Conservation (phyloP, 64 coral and sea anemone species). For the Stichodactyla mertensii region DNA sequence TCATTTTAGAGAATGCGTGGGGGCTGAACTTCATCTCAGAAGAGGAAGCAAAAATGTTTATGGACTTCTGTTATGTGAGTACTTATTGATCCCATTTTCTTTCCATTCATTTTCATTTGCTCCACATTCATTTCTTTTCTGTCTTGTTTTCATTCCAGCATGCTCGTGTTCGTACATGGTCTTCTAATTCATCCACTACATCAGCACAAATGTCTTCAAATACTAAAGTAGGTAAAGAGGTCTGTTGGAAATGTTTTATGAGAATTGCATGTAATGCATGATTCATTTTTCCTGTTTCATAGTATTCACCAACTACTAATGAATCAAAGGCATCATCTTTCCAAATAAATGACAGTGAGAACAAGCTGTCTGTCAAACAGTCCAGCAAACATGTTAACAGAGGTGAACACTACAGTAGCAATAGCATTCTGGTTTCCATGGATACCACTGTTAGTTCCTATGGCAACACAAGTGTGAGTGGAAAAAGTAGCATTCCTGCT, state of each 20-base stretch:
- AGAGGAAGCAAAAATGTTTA: constrained; percentile 83
- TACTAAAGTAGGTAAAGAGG: background rate
- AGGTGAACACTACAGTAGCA: constrained; percentile 59
- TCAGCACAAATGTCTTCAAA: background rate
- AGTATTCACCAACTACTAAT: background rate
- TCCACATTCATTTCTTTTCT: background rate
- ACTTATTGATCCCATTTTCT: background rate
- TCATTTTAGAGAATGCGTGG: constrained; percentile 82
- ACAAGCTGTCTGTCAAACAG: constrained; percentile 21
- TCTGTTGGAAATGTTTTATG: background rate
- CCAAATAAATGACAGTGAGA: constrained; percentile 66
- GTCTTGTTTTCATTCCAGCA: background rate
- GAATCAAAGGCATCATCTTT: constrained; percentile 21
- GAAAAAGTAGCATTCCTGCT: background rate
- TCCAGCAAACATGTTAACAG: background rate
- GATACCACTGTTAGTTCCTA: constrained; percentile 41
- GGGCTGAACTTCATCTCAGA: constrained; percentile 95
- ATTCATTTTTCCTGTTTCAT: background rate
- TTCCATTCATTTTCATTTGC: background rate
- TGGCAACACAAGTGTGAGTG: constrained; percentile 2
- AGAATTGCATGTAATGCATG: background rate
- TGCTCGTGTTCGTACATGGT: constrained; percentile 7
- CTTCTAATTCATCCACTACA: background rate
- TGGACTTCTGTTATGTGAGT: constrained; percentile 90
- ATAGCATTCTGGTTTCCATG: constrained; percentile 52